Conservation (phyloP, 2,888 invertebrate genomes). For the Spilarctia lutea region DNA sequence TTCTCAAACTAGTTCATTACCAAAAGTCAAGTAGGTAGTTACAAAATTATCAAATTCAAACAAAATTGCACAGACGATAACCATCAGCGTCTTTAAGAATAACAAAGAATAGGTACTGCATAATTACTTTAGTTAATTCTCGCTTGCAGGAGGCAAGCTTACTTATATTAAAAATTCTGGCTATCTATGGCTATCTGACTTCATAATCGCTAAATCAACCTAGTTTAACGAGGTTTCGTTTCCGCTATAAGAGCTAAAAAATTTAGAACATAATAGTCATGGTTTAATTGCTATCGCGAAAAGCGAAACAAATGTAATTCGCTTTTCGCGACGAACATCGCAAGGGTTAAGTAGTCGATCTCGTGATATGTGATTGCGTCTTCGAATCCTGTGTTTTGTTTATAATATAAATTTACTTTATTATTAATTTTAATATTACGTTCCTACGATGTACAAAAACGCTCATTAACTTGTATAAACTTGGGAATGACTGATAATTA, state of each 20-base stretch:
- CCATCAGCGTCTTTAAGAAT: slow-evolving; percentile 18
- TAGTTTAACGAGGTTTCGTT: slow-evolving; percentile 27
- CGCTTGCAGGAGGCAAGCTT: slow-evolving; percentile 26
- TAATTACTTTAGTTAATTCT: slow-evolving; percentile 30
- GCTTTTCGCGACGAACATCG: background rate
- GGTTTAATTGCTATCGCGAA: background rate
- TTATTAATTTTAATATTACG: no score
- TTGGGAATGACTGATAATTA: no score
- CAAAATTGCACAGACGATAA: slow-evolving; percentile 24
- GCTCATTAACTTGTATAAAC: no score
- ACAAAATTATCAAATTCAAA: slow-evolving; percentile 17
- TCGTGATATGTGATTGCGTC: background rate
- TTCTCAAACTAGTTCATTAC: background rate
- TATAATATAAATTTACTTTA: no score
- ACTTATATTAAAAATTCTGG: slow-evolving; percentile 16
- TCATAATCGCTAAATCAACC: slow-evolving; percentile 37
- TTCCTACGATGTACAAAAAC: no score
- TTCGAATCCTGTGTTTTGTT: background rate
- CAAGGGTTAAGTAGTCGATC: background rate
- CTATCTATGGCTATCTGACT: slow-evolving; percentile 32
- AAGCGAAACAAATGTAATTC: background rate
- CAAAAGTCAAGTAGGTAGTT: background rate
- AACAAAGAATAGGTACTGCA: slow-evolving; percentile 23
- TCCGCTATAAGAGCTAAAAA: slow-evolving; percentile 21
- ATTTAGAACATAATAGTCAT: background rate